Evolutionary conservation across 2,888 invertebrate species (phyloP).

Genomic region (Tribolium freemani): DNA sequence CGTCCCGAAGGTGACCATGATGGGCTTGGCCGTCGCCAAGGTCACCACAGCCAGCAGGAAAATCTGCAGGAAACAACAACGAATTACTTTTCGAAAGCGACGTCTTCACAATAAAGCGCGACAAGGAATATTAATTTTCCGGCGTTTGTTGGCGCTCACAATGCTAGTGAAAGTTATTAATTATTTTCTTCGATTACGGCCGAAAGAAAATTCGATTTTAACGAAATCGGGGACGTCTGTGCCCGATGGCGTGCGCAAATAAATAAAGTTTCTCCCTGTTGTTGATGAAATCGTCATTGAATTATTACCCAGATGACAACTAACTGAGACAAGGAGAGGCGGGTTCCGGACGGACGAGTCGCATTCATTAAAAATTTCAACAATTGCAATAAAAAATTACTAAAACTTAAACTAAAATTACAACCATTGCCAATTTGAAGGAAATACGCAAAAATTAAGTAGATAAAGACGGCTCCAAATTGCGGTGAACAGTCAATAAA

Average conservation of each 20-base stretch:
- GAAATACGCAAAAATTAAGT: no score
- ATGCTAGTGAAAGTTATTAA: constrained; percentile 27
- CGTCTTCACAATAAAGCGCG: not conserved
- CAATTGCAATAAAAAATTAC: not conserved
- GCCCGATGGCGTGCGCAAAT: constrained; percentile 16
- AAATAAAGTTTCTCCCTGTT: constrained; percentile 25
- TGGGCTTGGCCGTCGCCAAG: constrained; percentile 59
- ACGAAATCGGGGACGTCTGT: constrained; percentile 32
- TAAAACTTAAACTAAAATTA: no score
- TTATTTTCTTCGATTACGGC: constrained; percentile 20
- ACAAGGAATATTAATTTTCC: not conserved
- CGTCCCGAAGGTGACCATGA: constrained; percentile 67
- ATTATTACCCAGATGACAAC: constrained; percentile 14
- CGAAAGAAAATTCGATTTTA: constrained; percentile 17
- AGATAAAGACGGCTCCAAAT: no score
- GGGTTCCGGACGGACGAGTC: not conserved
- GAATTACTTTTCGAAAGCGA: not conserved
- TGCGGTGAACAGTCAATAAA: no score
- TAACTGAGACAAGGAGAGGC: not conserved
- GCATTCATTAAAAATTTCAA: not conserved
- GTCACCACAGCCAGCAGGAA: constrained; percentile 55
- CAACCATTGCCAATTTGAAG: no score
- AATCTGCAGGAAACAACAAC: constrained; percentile 59
- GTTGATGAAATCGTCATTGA: constrained; percentile 15
- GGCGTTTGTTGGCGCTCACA: constrained; percentile 7